Base-by-base conservation (phyloP, 2,797 vertebrate species). In the Calcarius lapponicus region DNA sequence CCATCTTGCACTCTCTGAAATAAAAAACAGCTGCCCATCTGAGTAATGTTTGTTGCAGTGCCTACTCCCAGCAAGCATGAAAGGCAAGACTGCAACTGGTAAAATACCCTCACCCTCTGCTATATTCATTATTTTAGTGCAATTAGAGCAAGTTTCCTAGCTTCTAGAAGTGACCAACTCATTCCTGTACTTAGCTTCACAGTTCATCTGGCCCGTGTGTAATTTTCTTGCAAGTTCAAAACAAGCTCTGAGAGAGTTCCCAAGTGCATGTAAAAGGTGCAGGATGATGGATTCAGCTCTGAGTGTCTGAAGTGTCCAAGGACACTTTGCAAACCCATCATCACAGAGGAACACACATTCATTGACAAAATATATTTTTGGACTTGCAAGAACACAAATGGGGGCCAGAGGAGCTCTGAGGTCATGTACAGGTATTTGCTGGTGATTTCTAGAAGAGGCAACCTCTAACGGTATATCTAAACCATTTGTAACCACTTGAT, bases 231-330 rank as follows among this genome's bases (percentile, higher is more conserved):
- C 7, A 62, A 47, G 34, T 34, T 34, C 25, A 8, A 40, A 53
- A 26, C 24, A 26, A 17, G 17, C 14, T 70, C 14, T 42, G 34
- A 1, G 5, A 25, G 17, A 47, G 31, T 17, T 40, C 20, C 29
- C 22, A 14, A 34, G 20, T 6, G 4, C 0, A 0, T 13, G 24
- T 7, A 14, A 32, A 34, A 54, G 64, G 25, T 12, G 56, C 34
- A 56, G 48, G 34, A 15, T 15, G 48, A 26, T 11, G 40, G 65
- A 54, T 62, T 54, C 48, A 26, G 34, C 34, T 70, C 47, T 25
- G 20, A 8, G 34, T 40, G 20, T 25, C 40, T 61, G 40, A 47
- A 31, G 31, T 21, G 31, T 62, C 31, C 1, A 1, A 62, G 25
- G 42, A 38, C 47, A 13, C 21, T 26, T 62, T 26, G 31, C 5